Evolutionary conservation across 2,113 vertebrate genomes (phyloP), one percentile per base, ranked within the genome.

Genomic region (Oreochromis niloticus): DNA sequence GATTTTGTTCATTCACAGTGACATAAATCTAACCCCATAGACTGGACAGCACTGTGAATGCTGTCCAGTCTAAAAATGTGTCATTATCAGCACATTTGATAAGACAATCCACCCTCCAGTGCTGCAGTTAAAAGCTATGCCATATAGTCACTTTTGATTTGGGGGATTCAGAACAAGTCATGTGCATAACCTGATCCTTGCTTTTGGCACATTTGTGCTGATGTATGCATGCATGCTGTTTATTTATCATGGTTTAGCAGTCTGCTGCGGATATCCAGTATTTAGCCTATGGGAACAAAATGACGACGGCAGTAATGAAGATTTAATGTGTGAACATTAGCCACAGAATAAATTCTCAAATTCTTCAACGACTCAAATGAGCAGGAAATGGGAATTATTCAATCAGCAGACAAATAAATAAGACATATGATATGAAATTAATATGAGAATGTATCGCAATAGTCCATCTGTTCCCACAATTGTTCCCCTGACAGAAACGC

Each of bases 401-500:
- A 85, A 90, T 87, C 81, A 68, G 43, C 4, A 57, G 41, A 88
- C 11, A 92, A 90, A 91, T 81, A 82, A 92, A 91, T 91, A 83
- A 86, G 86, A 91, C 89, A 93, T 91, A 93, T 94, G 92, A 88
- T 87, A 81, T 63, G 39, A 87, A 88, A 93, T 90, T 73, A 89
- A 91, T 54, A 92, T 75, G 50, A 90, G 75, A 90, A 88, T 80
- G 46, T 84, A 86, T 90, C 81, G 90, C 82, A 89, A 88, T 82
- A 86, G 87, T 88, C 86, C 92, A 91, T 93, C 94, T 94, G 92
- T 86, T 90, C 87, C 11, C 50, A 83, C 87, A 87, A 90, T 93
- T 93, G 87, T 92, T 89, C 88, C 86, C 83, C 80, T 84, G 83
- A 89, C 82, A 87, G 71, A 90, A 89, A 88, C 83, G 78, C 87